Conservation (phyloP, 1,140 invertebrate genomes). For the Propsilocerus akamusi region DNA sequence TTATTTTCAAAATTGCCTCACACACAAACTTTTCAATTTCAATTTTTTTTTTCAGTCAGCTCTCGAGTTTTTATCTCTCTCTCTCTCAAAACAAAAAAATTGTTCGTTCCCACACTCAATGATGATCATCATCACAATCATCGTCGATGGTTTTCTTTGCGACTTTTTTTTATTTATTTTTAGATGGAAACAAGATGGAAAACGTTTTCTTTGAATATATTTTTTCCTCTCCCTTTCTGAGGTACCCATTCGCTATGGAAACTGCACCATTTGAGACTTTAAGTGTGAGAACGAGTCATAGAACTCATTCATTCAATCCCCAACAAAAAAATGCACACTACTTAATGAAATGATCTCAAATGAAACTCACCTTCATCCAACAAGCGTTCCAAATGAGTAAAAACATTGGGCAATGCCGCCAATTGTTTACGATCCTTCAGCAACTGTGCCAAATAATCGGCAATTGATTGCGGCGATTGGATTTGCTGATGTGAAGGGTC, state of each 20-base stretch:
- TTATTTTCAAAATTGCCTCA: neutral
- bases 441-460: constrained; percentile 99
- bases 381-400: constrained; percentile 96
- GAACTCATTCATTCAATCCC: neutral
- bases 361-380: constrained; percentile 91
- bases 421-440: constrained; percentile 99
- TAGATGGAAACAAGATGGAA: constrained; percentile 3
- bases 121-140: neutral
- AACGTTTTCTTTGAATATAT: neutral
- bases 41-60: neutral
- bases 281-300: neutral
- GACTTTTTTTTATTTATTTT: constrained; percentile 2
- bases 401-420: constrained; percentile 97
- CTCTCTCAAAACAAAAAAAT: neutral
- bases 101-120: neutral
- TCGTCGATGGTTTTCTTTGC: neutral
- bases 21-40: neutral
- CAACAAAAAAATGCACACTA: neutral
- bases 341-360: neutral
- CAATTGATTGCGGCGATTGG: constrained; percentile 87
- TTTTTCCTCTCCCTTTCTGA: neutral
- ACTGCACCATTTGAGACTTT: too few species aligned
- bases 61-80: neutral
- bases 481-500: constrained; percentile 27
- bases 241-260: too few species aligned